phyloP scores from a whole-genome alignment of 2,797 vertebrate genomes.

The Phalloptychus januarius region DNA sequence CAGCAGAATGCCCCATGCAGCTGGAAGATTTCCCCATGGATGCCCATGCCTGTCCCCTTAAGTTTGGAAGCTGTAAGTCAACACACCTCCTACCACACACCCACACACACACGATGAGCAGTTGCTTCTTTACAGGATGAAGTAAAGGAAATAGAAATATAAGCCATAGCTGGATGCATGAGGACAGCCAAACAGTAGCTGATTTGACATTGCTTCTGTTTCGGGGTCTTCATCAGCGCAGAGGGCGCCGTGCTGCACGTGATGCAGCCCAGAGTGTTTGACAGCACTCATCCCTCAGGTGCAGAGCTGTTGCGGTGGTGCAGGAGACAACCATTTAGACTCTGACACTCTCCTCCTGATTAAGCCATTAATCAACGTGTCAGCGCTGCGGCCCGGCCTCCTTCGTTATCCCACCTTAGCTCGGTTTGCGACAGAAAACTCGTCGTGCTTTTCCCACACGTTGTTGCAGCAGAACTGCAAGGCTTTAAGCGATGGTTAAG shows the following conservation, averaged over 20 bases:
- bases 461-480: neutral
- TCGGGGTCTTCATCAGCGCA: slow-evolving; percentile 15
- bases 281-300: slow-evolving; percentile 58
- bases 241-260: slow-evolving; percentile 2
- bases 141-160: slow-evolving; percentile 10
- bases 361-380: slow-evolving; percentile 74
- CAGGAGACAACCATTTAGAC: slow-evolving; percentile 55
- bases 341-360: slow-evolving; percentile 67
- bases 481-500: neutral
- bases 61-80: slow-evolving; percentile 99
- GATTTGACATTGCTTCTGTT: slow-evolving; percentile 19
- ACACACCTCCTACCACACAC: slow-evolving; percentile 7
- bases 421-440: neutral
- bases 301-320: slow-evolving; percentile 43
- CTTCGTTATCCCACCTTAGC: slow-evolving; percentile 29
- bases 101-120: neutral
- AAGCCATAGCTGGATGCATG: neutral
- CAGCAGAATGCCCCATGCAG: slow-evolving; percentile 98
- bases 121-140: slow-evolving; percentile 9
- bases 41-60: slow-evolving; percentile 95
- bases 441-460: neutral
- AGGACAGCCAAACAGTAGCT: neutral
- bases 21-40: slow-evolving; percentile 99
- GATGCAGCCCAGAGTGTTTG: slow-evolving; percentile 38
- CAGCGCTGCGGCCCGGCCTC: slow-evolving; percentile 47